Conservation (phyloP, 2,797 vertebrate species). For the Avahi laniger region DNA sequence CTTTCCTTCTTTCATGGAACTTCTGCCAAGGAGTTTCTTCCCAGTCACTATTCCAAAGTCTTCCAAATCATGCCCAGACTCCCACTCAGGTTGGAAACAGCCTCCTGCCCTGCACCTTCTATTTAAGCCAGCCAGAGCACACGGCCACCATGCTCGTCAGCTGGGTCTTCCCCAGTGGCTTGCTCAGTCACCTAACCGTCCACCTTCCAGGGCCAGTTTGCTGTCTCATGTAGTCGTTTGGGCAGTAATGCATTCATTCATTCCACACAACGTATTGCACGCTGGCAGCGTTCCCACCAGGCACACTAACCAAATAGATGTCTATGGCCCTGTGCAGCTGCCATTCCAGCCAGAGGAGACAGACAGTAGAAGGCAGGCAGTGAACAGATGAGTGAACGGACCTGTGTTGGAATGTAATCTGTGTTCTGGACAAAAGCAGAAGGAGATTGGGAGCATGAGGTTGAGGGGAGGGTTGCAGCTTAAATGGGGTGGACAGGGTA, state of each 20-base stretch:
- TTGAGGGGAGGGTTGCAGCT: neutral
- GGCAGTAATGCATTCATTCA: neutral
- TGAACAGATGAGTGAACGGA: neutral
- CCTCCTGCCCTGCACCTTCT: neutral
- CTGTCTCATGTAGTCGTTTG: neutral
- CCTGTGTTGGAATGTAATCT: neutral
- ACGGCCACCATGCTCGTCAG: neutral
- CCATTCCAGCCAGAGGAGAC: neutral
- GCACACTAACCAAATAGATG: neutral
- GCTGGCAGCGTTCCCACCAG: neutral
- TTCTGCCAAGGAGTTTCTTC: neutral
- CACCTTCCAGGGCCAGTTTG: neutral
- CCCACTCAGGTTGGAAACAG: neutral
- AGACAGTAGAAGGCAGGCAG: neutral
- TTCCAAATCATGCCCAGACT: neutral
- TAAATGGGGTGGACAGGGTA: neutral
- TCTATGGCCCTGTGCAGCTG: neutral
- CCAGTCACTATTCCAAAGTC: neutral
- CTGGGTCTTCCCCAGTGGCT: neutral
- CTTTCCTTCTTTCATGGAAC: neutral
- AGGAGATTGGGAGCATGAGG: neutral
- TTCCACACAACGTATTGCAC: neutral
- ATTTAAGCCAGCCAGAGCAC: neutral
- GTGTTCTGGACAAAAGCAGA: neutral
- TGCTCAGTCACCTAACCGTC: neutral